Percentiles rank a stretch among this genome's conserved stretches.
These are phyloP conservation scores for Maccullochella peelii DNA, from an alignment of 2,113 vertebrate genomes.

Conservation along the genomic window DNA sequence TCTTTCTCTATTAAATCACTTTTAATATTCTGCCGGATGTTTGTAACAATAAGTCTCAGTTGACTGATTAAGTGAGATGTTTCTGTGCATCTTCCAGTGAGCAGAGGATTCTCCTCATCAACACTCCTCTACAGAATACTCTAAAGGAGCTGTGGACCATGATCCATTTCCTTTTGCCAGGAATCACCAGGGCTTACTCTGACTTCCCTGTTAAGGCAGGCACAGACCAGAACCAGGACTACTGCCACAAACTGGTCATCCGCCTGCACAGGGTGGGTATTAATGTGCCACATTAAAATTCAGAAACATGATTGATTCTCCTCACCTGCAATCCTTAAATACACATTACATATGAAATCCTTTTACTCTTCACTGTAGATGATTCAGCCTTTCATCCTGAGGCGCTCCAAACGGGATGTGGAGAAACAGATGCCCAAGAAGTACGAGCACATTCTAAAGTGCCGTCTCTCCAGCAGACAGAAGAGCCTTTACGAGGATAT, in stretches of 20 bases:
- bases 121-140: slow-evolving; percentile 92
- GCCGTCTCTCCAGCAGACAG: slow-evolving; percentile 91
- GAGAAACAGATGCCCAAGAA: slow-evolving; percentile 95
- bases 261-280: slow-evolving; percentile 90
- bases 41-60: background rate
- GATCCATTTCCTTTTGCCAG: slow-evolving; percentile 94
- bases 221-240: slow-evolving; percentile 95
- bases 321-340: background rate
- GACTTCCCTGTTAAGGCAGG: slow-evolving; percentile 92
- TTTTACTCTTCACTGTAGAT: slow-evolving; percentile 80
- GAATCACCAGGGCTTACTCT: slow-evolving; percentile 90
- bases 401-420: slow-evolving; percentile 93
- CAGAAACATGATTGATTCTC: background rate
- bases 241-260: slow-evolving; percentile 95
- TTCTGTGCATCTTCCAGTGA: slow-evolving; percentile 82
- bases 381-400: slow-evolving; percentile 94
- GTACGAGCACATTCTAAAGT: slow-evolving; percentile 93
- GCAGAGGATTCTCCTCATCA: slow-evolving; percentile 91
- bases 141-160: slow-evolving; percentile 94
- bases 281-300: background rate
- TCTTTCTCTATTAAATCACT: background rate
- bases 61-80: slow-evolving; percentile 22
- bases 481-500: slow-evolving; percentile 94
- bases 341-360: background rate
- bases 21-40: background rate